Percentiles rank a stretch among this genome's conserved stretches.
Evolutionary conservation across 2,113 vertebrate species (phyloP).

Genomic region (Callorhinus ursinus): DNA sequence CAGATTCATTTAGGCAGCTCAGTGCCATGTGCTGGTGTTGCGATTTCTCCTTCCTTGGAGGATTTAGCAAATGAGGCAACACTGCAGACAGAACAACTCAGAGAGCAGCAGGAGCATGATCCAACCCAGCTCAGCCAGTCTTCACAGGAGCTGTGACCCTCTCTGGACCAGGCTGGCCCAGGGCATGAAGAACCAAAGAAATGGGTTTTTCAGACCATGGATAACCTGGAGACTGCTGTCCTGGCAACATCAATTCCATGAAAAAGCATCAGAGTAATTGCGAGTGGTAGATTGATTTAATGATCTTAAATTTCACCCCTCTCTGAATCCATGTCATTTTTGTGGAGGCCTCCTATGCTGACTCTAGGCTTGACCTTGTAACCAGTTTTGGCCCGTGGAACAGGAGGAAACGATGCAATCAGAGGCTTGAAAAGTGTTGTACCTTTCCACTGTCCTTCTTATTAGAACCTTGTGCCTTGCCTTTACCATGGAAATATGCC

Average conservation of each 20-base stretch:
- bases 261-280: background rate
- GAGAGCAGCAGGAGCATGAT: no score
- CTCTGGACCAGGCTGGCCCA: background rate
- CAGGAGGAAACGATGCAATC: background rate
- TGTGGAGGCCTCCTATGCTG: background rate
- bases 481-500: background rate
- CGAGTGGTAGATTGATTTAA: background rate
- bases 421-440: background rate
- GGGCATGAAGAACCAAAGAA: background rate
- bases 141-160: background rate
- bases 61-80: background rate
- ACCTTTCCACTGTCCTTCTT: background rate
- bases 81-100: background rate
- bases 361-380: background rate
- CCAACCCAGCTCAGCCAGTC: background rate
- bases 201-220: background rate
- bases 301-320: background rate
- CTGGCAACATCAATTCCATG: background rate
- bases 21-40: no score
- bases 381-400: background rate
- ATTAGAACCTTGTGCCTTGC: background rate
- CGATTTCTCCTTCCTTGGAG: background rate
- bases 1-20: background rate
- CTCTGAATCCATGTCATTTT: background rate
- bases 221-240: background rate